phyloP scores from a whole-genome alignment of 2,113 vertebrate genomes.

The Tetrax tetrax region DNA sequence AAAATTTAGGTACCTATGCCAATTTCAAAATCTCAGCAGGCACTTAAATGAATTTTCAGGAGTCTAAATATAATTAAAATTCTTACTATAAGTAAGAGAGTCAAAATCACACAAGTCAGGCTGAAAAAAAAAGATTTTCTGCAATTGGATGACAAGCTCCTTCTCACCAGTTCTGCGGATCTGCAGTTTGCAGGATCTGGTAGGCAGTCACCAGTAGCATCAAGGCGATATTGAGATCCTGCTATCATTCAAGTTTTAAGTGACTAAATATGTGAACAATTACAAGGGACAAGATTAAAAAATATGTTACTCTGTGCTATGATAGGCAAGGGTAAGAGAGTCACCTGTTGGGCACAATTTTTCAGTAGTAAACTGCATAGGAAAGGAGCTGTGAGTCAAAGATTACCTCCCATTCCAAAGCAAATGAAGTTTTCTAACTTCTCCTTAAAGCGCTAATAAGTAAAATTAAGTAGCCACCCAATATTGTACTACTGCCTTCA shows the following conservation, averaged over 20 bases:
- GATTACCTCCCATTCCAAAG: not conserved
- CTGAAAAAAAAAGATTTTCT: not conserved
- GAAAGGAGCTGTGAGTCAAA: not conserved
- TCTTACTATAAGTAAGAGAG: not conserved
- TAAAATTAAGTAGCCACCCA: not conserved
- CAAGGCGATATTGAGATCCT: fast-evolving
- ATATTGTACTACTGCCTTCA: not conserved
- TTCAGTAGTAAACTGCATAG: not conserved
- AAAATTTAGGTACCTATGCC: not conserved
- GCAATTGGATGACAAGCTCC: not conserved
- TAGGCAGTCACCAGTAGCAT: not conserved
- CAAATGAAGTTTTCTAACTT: not conserved
- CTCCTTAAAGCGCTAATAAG: not conserved
- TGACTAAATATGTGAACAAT: not conserved
- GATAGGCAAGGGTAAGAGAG: not conserved
- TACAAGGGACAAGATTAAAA: not conserved
- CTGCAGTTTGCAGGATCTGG: not conserved
- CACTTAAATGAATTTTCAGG: not conserved
- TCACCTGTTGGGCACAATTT: not conserved
- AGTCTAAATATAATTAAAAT: not conserved
- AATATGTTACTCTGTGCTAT: not conserved
- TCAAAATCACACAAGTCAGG: not conserved
- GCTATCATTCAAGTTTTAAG: not conserved
- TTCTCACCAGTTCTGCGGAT: not conserved
- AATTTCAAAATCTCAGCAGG: not conserved